phyloP scores from a whole-genome alignment of 2,888 invertebrate genomes.

The Geophilus truncorum region DNA sequence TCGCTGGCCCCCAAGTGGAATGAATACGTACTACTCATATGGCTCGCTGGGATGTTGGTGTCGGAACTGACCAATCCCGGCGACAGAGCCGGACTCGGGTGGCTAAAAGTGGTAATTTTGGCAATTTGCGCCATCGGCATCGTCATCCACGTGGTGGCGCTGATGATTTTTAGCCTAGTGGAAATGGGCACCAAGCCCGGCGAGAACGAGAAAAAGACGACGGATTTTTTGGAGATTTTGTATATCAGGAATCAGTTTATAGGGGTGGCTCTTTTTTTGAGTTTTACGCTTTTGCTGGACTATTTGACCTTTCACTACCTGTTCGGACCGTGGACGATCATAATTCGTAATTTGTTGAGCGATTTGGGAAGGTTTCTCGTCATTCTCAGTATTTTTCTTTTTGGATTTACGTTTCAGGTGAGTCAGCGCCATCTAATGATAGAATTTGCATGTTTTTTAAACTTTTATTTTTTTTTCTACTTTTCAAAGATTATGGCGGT shows the following conservation, averaged over 20 bases:
- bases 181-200: conserved; percentile 69
- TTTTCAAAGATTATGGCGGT: not conserved
- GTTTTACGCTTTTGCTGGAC: conserved; percentile 95
- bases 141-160: conserved; percentile 76
- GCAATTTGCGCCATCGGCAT: conserved; percentile 81
- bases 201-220: no score
- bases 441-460: not conserved
- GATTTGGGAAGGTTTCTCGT: conserved; percentile 95
- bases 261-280: conserved; percentile 87
- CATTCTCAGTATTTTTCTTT: conserved; percentile 94
- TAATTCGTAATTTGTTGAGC: conserved; percentile 73
- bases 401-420: conserved; percentile 94
- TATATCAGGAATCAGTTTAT: conserved; percentile 96
- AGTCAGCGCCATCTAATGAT: conserved; percentile 31
- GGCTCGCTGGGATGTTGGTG: conserved; percentile 88
- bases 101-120: conserved; percentile 58
- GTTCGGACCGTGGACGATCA: conserved; percentile 99
- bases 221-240: conserved; percentile 49
- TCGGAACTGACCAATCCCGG: conserved; percentile 97
- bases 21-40: conserved; percentile 90
- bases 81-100: conserved; percentile 93
- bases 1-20: conserved; percentile 56
- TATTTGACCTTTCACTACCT: conserved; percentile 98
- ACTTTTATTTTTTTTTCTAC: not conserved
- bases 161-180: conserved; percentile 43